Conservation (phyloP, 2,888 invertebrate genomes). For the Dryomyza anilis region DNA sequence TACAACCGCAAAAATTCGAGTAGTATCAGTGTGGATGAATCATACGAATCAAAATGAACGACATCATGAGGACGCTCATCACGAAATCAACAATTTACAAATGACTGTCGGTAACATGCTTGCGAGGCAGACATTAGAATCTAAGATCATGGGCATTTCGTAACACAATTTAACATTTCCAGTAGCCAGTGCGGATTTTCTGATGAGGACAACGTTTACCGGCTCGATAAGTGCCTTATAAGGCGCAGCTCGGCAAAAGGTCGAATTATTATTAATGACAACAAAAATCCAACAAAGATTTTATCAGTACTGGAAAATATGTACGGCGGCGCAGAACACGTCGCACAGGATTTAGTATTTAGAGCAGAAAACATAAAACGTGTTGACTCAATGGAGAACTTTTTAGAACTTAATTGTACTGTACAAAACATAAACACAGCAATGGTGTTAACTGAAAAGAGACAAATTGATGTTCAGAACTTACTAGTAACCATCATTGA, state of each 20-base stretch:
- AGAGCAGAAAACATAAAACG: too few species aligned
- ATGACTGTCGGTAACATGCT: neutral
- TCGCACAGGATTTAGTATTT: neutral
- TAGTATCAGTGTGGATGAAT: too few species aligned
- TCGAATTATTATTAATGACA: neutral
- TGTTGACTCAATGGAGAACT: neutral
- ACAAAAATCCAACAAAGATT: too few species aligned
- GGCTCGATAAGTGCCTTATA: neutral
- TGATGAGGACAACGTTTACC: neutral
- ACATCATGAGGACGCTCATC: neutral
- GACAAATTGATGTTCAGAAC: constrained; percentile 9
- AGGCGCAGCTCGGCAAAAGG: neutral
- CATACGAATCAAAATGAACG: too few species aligned
- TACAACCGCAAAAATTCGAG: too few species aligned
- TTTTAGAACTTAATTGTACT: constrained; percentile 14
- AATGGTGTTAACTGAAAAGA: neutral
- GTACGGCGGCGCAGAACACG: too few species aligned
- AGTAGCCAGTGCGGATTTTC: too few species aligned
- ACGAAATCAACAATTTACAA: neutral
- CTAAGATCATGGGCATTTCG: neutral
- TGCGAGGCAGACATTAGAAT: neutral
- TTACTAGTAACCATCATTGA: constrained; percentile 2
- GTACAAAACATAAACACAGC: constrained; percentile 5
- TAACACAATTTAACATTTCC: too few species aligned
- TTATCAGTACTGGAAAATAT: too few species aligned